These are phyloP conservation scores for Odontocolon sp. DNA, from an alignment of 2,888 invertebrate genomes.

Conservation along the genomic window DNA sequence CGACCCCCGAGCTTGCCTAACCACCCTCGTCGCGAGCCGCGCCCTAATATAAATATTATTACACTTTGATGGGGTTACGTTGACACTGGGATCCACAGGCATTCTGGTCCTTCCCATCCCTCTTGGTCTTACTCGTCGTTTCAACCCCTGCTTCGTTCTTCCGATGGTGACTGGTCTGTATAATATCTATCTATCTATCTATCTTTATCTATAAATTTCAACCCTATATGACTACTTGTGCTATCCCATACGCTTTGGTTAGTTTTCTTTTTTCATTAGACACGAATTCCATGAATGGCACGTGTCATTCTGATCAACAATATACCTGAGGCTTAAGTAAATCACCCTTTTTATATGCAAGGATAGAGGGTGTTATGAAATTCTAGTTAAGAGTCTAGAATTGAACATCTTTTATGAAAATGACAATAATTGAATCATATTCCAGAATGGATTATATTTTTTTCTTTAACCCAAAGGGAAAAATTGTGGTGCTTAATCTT, in stretches of 20 bases:
- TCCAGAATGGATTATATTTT: too few species aligned
- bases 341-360: constrained; percentile 7
- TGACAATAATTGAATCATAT: too few species aligned
- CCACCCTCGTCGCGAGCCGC: constrained; percentile 72
- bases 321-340: constrained; percentile 55
- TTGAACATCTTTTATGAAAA: too few species aligned
- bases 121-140: too few species aligned
- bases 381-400: too few species aligned
- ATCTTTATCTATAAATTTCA: constrained; percentile 31
- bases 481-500: too few species aligned
- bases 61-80: constrained; percentile 81
- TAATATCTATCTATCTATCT: constrained; percentile 38
- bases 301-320: constrained; percentile 64
- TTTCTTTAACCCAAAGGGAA: too few species aligned
- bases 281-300: constrained; percentile 68
- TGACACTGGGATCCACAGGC: constrained; percentile 74
- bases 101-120: constrained; percentile 51
- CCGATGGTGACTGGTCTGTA: constrained; percentile 25
- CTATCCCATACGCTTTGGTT: constrained; percentile 35
- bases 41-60: constrained; percentile 81
- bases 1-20: constrained; percentile 64
- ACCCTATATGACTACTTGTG: not conserved
- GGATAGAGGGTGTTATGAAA: not conserved
- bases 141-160: constrained; percentile 58
- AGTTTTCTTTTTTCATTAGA: constrained; percentile 72